Conservation (phyloP, 2,797 vertebrate genomes). For the Pagetopsis macropterus region DNA sequence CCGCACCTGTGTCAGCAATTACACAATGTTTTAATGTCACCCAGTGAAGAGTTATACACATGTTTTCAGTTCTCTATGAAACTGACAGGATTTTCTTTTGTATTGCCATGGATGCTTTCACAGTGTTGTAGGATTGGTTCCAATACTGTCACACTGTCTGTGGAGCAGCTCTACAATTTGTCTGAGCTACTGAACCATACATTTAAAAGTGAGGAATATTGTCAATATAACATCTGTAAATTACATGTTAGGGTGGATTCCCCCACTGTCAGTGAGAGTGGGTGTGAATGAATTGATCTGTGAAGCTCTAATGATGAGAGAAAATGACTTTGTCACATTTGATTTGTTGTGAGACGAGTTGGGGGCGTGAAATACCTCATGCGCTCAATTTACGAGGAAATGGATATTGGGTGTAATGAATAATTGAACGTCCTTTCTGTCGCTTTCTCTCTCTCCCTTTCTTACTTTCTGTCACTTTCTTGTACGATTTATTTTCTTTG, state of each 20-base stretch:
- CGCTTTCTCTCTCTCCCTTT: neutral
- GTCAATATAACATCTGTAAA: neutral
- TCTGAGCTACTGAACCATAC: neutral
- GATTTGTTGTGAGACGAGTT: slow-evolving; percentile 56
- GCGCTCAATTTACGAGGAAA: slow-evolving; percentile 61
- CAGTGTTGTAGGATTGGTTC: neutral
- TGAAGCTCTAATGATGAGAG: slow-evolving; percentile 54
- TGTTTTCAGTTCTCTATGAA: neutral
- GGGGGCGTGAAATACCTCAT: slow-evolving; percentile 55
- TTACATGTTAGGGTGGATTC: slow-evolving; percentile 21
- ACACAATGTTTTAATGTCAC: neutral
- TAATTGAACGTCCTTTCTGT: slow-evolving; percentile 34
- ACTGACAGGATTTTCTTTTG: neutral
- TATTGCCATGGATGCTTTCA: neutral
- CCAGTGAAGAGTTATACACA: neutral
- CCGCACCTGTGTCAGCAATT: no score
- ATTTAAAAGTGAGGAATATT: slow-evolving; percentile 13
- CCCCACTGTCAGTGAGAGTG: neutral
- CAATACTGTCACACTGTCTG: neutral
- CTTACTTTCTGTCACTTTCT: neutral
- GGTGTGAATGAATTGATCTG: slow-evolving; percentile 39
- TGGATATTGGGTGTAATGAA: slow-evolving; percentile 52
- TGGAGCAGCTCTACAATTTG: neutral
- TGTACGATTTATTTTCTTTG: neutral
- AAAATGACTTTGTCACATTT: slow-evolving; percentile 66